phyloP scores from a whole-genome alignment of 2,113 vertebrate genomes.

The Hepsetus odoe region DNA sequence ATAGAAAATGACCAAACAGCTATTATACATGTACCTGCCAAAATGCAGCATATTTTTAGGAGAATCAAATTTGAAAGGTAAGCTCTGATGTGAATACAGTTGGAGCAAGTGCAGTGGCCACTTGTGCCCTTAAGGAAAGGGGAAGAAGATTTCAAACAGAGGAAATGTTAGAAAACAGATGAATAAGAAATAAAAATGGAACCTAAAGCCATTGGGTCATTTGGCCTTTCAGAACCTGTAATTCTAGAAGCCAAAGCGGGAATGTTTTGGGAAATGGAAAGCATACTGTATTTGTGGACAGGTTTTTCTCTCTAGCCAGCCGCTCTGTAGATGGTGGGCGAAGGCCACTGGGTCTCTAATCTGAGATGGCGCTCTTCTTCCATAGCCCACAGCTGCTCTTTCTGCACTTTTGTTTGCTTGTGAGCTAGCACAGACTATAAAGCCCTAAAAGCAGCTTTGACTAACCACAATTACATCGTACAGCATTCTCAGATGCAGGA shows the following conservation, averaged over 20 bases:
- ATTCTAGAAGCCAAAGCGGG: constrained; percentile 27
- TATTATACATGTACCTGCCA: neutral
- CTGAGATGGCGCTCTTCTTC: constrained; percentile 35
- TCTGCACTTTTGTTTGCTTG: constrained; percentile 38
- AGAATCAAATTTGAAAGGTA: constrained; percentile 11
- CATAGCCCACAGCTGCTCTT: constrained; percentile 44
- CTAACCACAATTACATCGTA: constrained; percentile 51
- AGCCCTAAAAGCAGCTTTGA: constrained; percentile 35
- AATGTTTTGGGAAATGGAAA: constrained; percentile 38
- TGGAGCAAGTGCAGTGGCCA: constrained; percentile 10
- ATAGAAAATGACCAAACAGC: neutral
- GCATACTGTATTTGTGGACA: constrained; percentile 37
- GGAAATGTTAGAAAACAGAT: constrained; percentile 23
- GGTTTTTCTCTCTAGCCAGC: constrained; percentile 45
- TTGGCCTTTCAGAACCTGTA: constrained; percentile 16
- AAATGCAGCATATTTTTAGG: neutral
- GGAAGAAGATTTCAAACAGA: constrained; percentile 12
- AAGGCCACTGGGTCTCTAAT: constrained; percentile 36
- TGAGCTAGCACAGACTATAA: constrained; percentile 18
- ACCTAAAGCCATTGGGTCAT: constrained; percentile 12
- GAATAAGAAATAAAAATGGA: constrained; percentile 30
- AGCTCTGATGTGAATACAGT: neutral
- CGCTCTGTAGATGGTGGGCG: constrained; percentile 15
- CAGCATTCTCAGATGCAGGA: constrained; percentile 33
- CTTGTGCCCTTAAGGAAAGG: constrained; percentile 19